These are phyloP conservation scores for Chloropsis cyanopogon DNA, from an alignment of 2,113 vertebrate genomes.

Conservation along the genomic window DNA sequence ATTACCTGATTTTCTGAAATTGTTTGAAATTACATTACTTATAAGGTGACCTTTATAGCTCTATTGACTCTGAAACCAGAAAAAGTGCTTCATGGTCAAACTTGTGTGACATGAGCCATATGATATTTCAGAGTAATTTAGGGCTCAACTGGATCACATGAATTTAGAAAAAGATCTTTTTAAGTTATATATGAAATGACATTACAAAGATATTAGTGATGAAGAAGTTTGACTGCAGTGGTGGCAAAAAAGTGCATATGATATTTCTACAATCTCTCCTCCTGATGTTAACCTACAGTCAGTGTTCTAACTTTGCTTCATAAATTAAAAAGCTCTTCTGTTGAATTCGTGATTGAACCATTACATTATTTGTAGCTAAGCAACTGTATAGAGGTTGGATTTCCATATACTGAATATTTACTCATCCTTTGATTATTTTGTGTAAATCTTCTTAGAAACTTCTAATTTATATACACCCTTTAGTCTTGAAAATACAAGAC, in stretches of 20 bases:
- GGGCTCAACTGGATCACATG: not conserved
- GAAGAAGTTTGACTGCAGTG: not conserved
- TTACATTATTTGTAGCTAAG: not conserved
- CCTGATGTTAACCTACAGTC: not conserved
- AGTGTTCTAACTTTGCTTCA: not conserved
- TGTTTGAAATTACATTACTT: not conserved
- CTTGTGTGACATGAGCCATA: not conserved
- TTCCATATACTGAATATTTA: not conserved
- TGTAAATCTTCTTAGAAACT: not conserved
- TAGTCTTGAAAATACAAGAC: not conserved
- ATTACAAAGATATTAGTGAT: not conserved
- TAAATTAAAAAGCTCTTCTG: not conserved
- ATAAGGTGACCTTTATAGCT: not conserved
- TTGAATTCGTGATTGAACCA: accelerated
- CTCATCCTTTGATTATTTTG: not conserved
- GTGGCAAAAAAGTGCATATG: not conserved
- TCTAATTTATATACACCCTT: not conserved
- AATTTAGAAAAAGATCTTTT: not conserved
- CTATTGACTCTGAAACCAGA: not conserved
- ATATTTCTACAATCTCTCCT: not conserved
- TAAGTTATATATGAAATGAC: not conserved
- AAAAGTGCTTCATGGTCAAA: not conserved
- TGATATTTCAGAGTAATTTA: not conserved
- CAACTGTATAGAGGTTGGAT: not conserved
- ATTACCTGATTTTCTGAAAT: not conserved